Conservation (phyloP, 1,140 invertebrate genomes). For the Tetramorium simillimum region DNA sequence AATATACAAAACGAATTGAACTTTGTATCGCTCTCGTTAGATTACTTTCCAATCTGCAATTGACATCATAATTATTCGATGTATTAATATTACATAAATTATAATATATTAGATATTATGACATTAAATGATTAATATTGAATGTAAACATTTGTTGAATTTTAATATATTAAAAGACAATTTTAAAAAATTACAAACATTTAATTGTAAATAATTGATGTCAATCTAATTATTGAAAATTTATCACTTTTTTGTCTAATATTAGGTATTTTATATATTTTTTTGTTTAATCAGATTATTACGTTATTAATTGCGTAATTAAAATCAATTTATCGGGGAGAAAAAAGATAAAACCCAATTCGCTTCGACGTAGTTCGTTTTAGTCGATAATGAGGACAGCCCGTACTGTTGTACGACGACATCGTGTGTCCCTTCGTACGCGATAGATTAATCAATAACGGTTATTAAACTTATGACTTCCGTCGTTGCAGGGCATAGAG, state of each 20-base stretch:
- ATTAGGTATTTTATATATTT: neutral
- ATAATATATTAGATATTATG: too few relatives aligned
- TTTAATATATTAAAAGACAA: neutral
- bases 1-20: neutral
- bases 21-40: neutral
- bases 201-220: neutral
- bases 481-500: neutral
- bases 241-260: neutral
- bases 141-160: neutral
- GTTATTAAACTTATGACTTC: conserved; percentile 25
- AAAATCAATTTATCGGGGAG: neutral
- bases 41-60: neutral
- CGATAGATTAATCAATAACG: conserved; percentile 26
- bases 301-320: conserved; percentile 1
- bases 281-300: neutral
- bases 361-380: neutral
- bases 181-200: neutral
- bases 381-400: conserved; percentile 19
- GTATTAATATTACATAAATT: neutral
- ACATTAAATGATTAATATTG: neutral
- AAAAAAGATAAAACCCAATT: conserved; percentile 1
- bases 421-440: conserved; percentile 3
- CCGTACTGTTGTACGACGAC: conserved; percentile 24
- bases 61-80: neutral
- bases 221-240: neutral